phyloP scores from a whole-genome alignment of 2,888 invertebrate species.

The Melieria crassipennis region DNA sequence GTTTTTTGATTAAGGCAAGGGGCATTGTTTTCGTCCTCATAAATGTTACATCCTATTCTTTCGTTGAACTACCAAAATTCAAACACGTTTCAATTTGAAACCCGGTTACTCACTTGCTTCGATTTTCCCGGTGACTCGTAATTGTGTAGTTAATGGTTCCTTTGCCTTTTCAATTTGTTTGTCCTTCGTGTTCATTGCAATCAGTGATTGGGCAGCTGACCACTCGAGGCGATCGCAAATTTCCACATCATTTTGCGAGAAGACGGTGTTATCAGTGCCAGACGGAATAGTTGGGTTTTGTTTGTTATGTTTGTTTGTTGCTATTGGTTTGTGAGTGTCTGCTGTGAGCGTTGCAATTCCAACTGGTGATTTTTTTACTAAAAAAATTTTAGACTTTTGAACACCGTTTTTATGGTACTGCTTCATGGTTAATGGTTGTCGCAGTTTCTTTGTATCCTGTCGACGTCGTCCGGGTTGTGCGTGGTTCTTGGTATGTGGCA shows the following conservation, averaged over 20 bases:
- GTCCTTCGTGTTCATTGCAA: slow-evolving; percentile 64
- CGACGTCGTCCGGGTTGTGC: background rate
- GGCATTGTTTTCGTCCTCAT: too few relatives aligned
- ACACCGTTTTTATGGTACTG: too few relatives aligned
- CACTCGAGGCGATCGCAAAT: slow-evolving; percentile 61
- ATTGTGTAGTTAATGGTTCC: too few relatives aligned
- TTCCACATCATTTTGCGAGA: slow-evolving; percentile 44
- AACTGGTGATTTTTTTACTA: slow-evolving; percentile 24
- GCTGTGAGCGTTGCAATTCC: slow-evolving; percentile 20
- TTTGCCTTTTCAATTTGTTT: slow-evolving; percentile 43
- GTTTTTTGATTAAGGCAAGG: too few relatives aligned
- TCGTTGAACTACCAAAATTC: background rate
- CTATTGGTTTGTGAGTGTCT: background rate
- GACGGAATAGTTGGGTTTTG: slow-evolving; percentile 31
- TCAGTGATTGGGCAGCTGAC: slow-evolving; percentile 64
- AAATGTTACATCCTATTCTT: too few relatives aligned
- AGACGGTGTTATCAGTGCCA: slow-evolving; percentile 12
- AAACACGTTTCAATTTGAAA: background rate
- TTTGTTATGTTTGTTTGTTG: background rate
- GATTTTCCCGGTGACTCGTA: too few relatives aligned
- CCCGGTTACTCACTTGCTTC: background rate
- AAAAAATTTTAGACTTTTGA: too few relatives aligned
- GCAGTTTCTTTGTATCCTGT: slow-evolving; percentile 25
- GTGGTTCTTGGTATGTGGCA: background rate
- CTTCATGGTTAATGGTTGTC: slow-evolving; percentile 4